Base-by-base conservation (phyloP, 2,797 vertebrate species). In the Myotis pilosus region DNA sequence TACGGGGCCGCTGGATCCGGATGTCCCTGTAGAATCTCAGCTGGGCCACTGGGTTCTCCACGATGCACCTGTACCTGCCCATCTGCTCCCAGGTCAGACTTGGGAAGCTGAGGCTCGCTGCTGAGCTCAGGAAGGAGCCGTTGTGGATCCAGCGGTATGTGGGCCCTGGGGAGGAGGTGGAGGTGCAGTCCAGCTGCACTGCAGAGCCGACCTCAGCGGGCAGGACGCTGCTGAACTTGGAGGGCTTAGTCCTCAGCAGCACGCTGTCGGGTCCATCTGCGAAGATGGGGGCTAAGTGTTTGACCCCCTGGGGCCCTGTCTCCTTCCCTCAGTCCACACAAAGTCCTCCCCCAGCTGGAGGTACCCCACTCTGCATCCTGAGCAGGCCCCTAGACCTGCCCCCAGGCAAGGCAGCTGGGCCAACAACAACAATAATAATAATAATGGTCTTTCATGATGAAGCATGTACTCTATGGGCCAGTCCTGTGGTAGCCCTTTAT, bases 61-160 rank as follows among this genome's bases (percentile, higher is more conserved):
- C 33, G 0, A 72, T 16, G 33, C 92, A 91, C 13, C 33, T 55
- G 79, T 95, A 91, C 6, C 11, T 22, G 47, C 90, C 94, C 83
- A 79, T 81, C 68, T 89, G 83, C 11, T 91, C 78, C 89, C 79
- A 78, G 47, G 87, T 8, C 55, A 95, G 87, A 28, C 47, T 78
- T 2, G 10, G 28, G 55, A 94, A 36, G 33, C 8, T 44, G 23
- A 95, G 0, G 2, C 3, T 82, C 0, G 4, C 3, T 1, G 25
- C 79, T 0, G 79, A 90, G 36, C 69, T 72, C 44, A 91, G 55
- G 20, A 84, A 16, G 22, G 87, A 71, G 62, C 62, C 41, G 0
- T 36, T 88, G 81, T 94, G 90, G 17, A 33, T 2, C 94, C 95
- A 97, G 49, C 0, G 41, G 83, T 68, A 86, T 17, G 2, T 36